phyloP scores from a whole-genome alignment of 2,888 invertebrate genomes.

The Tetramorium bicarinatum region DNA sequence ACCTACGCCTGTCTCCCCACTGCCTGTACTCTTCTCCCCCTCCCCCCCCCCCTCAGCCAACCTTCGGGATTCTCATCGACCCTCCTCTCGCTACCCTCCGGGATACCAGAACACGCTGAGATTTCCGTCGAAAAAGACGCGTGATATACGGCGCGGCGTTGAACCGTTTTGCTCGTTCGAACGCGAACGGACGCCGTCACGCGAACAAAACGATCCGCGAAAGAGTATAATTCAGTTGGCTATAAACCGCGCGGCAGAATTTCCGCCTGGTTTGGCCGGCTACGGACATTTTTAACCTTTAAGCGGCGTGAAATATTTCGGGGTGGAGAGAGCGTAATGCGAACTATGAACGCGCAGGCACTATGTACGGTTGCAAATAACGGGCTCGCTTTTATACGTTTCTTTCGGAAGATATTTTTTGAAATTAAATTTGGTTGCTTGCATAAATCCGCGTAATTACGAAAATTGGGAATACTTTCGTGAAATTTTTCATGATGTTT shows the following conservation, averaged over 20 bases:
- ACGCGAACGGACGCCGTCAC: slow-evolving; percentile 49
- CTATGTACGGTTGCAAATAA: background rate
- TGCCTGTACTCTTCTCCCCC: background rate
- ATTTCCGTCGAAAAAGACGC: slow-evolving; percentile 60
- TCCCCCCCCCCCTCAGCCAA: slow-evolving; percentile 1
- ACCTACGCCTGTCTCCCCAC: slow-evolving; percentile 2
- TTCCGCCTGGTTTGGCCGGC: slow-evolving; percentile 39
- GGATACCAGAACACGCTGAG: slow-evolving; percentile 59
- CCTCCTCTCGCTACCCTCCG: slow-evolving; percentile 16
- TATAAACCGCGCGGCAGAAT: slow-evolving; percentile 52
- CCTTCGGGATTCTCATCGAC: slow-evolving; percentile 58
- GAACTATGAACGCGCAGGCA: background rate
- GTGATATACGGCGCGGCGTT: slow-evolving; percentile 51
- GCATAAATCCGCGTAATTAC: background rate
- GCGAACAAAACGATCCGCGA: slow-evolving; percentile 57
- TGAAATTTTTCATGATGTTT: background rate
- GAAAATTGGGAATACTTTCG: background rate
- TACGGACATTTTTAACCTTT: slow-evolving; percentile 54
- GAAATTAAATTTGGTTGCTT: slow-evolving; percentile 21
- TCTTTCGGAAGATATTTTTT: slow-evolving; percentile 14
- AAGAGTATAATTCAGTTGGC: slow-evolving; percentile 54
- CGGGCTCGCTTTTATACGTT: background rate
- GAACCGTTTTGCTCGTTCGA: slow-evolving; percentile 59
- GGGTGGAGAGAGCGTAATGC: background rate
- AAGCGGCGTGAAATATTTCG: slow-evolving; percentile 52